Percentiles rank a stretch among this genome's conserved stretches.
Evolutionary conservation across 2,888 invertebrate genomes (phyloP).

Genomic region (Agrotis segetum): DNA sequence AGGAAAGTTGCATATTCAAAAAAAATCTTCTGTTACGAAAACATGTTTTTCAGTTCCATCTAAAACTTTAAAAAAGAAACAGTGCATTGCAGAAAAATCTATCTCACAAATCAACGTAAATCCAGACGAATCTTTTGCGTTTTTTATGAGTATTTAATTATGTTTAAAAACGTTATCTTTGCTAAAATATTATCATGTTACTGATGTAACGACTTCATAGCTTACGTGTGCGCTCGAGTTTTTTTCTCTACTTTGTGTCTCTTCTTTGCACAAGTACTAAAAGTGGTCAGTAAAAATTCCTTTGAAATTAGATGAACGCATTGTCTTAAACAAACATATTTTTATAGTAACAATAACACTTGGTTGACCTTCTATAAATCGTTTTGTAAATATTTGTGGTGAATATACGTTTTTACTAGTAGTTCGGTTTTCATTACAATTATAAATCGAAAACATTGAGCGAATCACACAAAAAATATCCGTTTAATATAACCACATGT

Average conservation of each 20-base stretch:
- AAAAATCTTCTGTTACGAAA: conserved; percentile 3
- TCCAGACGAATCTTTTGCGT: neutral
- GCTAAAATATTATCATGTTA: neutral
- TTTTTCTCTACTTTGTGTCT: too few relatives aligned
- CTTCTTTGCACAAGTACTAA: too few relatives aligned
- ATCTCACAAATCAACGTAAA: conserved; percentile 20
- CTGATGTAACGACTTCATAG: too few relatives aligned
- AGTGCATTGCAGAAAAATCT: neutral
- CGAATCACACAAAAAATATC: neutral
- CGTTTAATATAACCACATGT: neutral
- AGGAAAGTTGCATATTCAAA: neutral
- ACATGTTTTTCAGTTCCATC: neutral
- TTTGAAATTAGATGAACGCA: too few relatives aligned
- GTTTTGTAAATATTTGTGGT: neutral
- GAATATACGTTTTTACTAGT: neutral
- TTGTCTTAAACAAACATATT: too few relatives aligned
- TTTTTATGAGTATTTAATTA: neutral
- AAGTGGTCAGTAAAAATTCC: too few relatives aligned
- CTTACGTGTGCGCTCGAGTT: too few relatives aligned
- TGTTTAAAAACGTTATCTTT: neutral
- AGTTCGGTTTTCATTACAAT: neutral
- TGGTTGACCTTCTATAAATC: neutral
- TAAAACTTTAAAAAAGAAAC: neutral
- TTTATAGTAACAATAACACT: neutral
- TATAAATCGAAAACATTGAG: neutral